Percentiles rank a stretch among this genome's conserved stretches.
Conservation (phyloP, 2,113 vertebrate species). For the Gallinago media region DNA sequence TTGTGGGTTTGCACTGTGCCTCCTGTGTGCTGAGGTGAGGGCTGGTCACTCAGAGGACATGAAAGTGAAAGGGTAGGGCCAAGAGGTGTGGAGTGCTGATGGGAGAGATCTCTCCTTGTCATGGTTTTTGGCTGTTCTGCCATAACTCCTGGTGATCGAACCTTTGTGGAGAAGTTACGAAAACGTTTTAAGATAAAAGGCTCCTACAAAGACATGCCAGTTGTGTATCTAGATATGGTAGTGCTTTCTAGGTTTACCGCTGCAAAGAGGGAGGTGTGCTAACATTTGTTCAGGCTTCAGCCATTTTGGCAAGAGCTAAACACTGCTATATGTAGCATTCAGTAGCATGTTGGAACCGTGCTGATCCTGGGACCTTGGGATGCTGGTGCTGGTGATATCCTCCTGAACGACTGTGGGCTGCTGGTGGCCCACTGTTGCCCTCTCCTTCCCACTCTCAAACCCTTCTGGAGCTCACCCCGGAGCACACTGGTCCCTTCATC, state of each 20-base stretch:
- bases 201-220: not conserved
- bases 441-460: not conserved
- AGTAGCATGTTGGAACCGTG: fast-evolving
- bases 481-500: fast-evolving
- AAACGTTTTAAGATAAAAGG: not conserved
- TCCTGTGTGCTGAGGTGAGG: fast-evolving
- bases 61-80: not conserved
- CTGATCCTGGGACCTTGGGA: fast-evolving
- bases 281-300: not conserved
- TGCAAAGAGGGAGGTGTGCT: not conserved
- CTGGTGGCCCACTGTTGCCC: not conserved
- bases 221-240: fast-evolving
- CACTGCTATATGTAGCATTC: fast-evolving
- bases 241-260: not conserved
- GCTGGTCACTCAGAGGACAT: fast-evolving
- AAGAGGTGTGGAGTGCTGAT: not conserved
- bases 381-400: not conserved
- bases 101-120: not conserved
- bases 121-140: not conserved
- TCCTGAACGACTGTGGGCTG: not conserved
- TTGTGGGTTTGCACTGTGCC: not conserved
- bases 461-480: not conserved
- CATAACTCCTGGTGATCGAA: not conserved
- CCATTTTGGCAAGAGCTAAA: not conserved
- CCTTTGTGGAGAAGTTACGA: not conserved